A percentile compares a stretch with the other conserved stretches of the same genome.
These are phyloP conservation scores for Eonycteris spelaea DNA, from an alignment of 2,113 vertebrate genomes.

Conservation along the genomic window DNA sequence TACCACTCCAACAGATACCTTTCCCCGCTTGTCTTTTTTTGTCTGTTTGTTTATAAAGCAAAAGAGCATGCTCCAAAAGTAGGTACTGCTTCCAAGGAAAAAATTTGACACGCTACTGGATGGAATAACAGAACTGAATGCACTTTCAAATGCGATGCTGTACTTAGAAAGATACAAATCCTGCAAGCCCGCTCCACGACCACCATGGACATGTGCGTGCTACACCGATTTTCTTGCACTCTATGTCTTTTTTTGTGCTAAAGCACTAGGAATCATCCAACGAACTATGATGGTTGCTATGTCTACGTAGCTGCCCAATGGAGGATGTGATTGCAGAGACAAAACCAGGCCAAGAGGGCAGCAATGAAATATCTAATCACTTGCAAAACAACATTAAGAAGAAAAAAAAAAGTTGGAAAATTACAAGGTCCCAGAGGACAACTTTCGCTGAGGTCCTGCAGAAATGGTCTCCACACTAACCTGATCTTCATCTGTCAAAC, in stretches of 20 bases:
- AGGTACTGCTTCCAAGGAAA: background rate
- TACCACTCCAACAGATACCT: conserved; percentile 20
- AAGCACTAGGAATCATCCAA: background rate
- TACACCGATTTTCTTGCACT: background rate
- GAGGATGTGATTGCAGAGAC: background rate
- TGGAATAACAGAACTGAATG: background rate
- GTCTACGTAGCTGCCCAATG: background rate
- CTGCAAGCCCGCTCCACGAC: too few relatives aligned
- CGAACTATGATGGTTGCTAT: accelerated
- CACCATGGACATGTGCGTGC: accelerated
- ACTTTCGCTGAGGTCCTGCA: background rate
- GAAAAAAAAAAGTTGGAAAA: background rate
- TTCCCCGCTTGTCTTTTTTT: background rate
- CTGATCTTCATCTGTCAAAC: background rate
- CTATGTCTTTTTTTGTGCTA: background rate
- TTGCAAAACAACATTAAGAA: background rate
- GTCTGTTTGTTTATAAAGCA: background rate
- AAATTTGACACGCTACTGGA: background rate
- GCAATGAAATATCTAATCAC: background rate
- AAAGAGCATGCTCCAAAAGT: background rate
- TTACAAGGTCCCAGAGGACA: too few relatives aligned
- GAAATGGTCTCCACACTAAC: background rate
- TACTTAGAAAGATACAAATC: background rate
- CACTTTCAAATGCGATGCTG: background rate
- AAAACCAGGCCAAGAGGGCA: background rate